These are phyloP conservation scores for Synanthedon andrenaeformis DNA, from an alignment of 2,888 invertebrate genomes.

Conservation along the genomic window DNA sequence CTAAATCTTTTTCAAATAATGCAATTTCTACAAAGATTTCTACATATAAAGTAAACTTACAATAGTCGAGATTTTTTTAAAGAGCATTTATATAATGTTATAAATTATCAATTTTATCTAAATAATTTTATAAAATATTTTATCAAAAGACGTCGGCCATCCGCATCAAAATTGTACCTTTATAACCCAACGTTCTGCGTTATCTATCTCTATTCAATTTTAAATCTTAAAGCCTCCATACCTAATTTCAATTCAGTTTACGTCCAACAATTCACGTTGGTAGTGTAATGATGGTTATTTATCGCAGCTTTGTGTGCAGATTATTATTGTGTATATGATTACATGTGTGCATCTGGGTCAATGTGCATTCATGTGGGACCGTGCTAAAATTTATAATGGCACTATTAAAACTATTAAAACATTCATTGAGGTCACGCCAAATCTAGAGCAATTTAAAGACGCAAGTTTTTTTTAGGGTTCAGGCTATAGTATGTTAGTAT, in stretches of 20 bases:
- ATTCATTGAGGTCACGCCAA: too few relatives aligned
- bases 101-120: too few relatives aligned
- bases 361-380: not conserved
- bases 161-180: not conserved
- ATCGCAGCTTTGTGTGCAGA: not conserved
- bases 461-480: too few relatives aligned
- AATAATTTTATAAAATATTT: too few relatives aligned
- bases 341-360: not conserved
- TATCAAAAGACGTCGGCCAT: too few relatives aligned
- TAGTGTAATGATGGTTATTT: not conserved
- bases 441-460: too few relatives aligned
- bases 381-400: not conserved
- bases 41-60: too few relatives aligned
- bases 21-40: too few relatives aligned
- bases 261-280: not conserved
- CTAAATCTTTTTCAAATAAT: too few relatives aligned
- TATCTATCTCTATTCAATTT: not conserved
- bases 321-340: not conserved
- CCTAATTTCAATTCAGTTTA: not conserved
- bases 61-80: too few relatives aligned
- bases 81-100: too few relatives aligned
- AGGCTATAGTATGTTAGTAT: too few relatives aligned
- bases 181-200: not conserved
- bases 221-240: not conserved
- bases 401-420: not conserved